phyloP scores from a whole-genome alignment of 2,888 invertebrate genomes.

The Chrysolina haemoptera region DNA sequence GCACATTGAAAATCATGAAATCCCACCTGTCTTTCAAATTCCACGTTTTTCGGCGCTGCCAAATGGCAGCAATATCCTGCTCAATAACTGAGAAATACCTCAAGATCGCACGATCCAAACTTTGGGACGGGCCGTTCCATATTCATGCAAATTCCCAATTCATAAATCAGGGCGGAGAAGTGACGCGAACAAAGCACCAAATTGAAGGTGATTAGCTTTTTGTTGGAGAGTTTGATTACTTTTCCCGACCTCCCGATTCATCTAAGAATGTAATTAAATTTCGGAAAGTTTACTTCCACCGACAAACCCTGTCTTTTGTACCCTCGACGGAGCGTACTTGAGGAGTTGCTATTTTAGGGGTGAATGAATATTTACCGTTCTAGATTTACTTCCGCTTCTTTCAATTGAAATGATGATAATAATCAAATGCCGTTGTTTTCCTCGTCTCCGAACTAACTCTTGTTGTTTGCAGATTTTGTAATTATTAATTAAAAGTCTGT shows the following conservation, averaged over 20 bases:
- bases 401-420: too few species aligned
- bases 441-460: too few species aligned
- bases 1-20: too few species aligned
- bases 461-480: too few species aligned
- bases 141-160: conserved; percentile 2
- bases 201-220: conserved; percentile 20
- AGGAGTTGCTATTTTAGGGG: too few species aligned
- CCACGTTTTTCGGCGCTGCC: too few species aligned
- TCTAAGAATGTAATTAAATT: conserved; percentile 18
- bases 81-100: neutral
- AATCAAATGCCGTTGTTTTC: too few species aligned
- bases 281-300: neutral
- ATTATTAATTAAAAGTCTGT: too few species aligned
- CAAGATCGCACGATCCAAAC: neutral
- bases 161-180: neutral
- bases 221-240: conserved; percentile 24
- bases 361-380: too few species aligned
- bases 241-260: neutral
- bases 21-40: too few species aligned
- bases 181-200: conserved; percentile 1
- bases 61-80: neutral
- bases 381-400: too few species aligned
- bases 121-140: neutral
- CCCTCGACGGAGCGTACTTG: neutral
- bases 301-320: neutral